Percentiles rank a stretch among this genome's conserved stretches.
phyloP scores from a whole-genome alignment of 2,888 invertebrate genomes.

The Lasioglossum morio region DNA sequence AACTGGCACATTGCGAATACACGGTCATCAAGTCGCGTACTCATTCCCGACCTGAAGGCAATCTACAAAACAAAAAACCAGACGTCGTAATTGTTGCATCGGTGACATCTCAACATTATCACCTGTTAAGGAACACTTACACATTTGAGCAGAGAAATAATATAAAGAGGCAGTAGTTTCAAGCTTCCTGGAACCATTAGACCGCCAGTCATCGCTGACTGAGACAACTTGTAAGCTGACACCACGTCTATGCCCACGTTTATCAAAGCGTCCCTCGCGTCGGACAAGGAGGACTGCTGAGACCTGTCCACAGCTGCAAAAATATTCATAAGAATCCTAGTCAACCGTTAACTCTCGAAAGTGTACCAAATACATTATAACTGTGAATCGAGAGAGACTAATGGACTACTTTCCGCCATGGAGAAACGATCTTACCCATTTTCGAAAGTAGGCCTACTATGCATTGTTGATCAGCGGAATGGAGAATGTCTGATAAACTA shows the following conservation, averaged over 20 bases:
- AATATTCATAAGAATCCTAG: constrained; percentile 6
- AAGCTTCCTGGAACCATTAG: constrained; percentile 92
- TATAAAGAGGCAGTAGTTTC: constrained; percentile 94
- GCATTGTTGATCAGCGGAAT: constrained; percentile 96
- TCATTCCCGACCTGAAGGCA: constrained; percentile 95
- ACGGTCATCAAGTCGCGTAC: constrained; percentile 96
- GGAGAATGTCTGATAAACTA: constrained; percentile 93
- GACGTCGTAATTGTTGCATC: not conserved
- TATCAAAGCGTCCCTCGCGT: constrained; percentile 98
- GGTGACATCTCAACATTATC: not conserved
- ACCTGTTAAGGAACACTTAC: constrained; percentile 85
- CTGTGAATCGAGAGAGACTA: not conserved
- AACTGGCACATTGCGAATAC: constrained; percentile 97
- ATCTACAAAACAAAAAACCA: constrained; percentile 85
- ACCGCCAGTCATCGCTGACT: constrained; percentile 86
- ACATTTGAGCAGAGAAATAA: constrained; percentile 95
- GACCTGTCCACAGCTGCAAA: constrained; percentile 94
- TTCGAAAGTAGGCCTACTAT: constrained; percentile 96
- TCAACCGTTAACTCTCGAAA: not conserved
- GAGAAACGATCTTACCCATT: constrained; percentile 90
- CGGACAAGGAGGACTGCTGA: constrained; percentile 92
- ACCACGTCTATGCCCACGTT: constrained; percentile 97
- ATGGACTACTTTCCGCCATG: not conserved
- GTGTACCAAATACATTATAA: not conserved
- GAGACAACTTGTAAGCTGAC: constrained; percentile 89